Conservation (phyloP, 2,113 vertebrate species). For the Typhlomys cinereus region DNA sequence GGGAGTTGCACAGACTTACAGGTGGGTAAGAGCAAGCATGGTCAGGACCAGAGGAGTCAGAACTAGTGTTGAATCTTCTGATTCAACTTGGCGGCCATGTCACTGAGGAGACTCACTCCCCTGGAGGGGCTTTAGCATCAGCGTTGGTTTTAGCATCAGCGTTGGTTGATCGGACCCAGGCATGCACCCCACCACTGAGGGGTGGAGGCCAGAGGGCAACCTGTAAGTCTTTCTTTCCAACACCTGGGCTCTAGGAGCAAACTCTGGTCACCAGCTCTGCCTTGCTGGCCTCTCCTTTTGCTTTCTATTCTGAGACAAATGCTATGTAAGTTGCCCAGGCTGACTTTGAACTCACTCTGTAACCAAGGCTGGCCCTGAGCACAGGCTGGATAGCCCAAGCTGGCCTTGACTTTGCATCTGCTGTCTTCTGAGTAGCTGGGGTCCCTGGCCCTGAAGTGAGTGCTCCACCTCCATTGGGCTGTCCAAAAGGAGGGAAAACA, state of each 20-base stretch:
- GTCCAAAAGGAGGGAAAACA: too few species aligned
- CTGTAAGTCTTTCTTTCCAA: too few species aligned
- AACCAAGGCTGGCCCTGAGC: too few species aligned
- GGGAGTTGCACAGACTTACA: too few species aligned
- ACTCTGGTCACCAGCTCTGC: too few species aligned
- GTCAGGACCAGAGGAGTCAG: background rate
- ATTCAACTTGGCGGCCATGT: background rate
- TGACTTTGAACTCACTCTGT: too few species aligned
- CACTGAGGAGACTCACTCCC: too few species aligned
- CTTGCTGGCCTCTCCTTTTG: background rate
- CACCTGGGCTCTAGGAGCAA: too few species aligned
- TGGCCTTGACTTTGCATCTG: background rate
- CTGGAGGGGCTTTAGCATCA: background rate
- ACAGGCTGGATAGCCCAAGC: too few species aligned
- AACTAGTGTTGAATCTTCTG: background rate
- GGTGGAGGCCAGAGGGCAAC: too few species aligned
- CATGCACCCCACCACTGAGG: background rate
- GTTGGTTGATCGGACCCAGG: background rate
- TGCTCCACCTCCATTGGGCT: background rate
- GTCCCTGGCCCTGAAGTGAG: background rate
- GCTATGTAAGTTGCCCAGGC: background rate
- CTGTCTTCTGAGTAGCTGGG: background rate
- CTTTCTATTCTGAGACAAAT: background rate
- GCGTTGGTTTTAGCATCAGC: too few species aligned
- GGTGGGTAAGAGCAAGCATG: rapidly evolving